Conservation (phyloP, 2,888 invertebrate species). For the Carabus problematicus region DNA sequence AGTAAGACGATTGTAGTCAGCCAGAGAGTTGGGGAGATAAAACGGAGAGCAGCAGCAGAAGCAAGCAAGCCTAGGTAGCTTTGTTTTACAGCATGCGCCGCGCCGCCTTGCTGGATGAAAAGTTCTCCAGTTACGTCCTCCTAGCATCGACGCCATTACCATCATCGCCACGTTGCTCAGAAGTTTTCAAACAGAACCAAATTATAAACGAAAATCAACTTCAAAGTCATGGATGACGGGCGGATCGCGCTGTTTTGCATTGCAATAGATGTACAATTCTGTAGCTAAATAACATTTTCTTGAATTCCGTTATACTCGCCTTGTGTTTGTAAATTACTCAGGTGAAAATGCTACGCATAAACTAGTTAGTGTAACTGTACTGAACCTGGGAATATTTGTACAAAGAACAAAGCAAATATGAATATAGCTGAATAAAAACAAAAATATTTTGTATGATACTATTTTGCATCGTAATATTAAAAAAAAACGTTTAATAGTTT, state of each 20-base stretch:
- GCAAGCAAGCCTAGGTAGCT: slow-evolving; percentile 15
- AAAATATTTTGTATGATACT: too few relatives aligned
- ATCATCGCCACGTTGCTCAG: neutral
- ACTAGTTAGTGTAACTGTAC: too few relatives aligned
- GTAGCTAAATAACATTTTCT: slow-evolving; percentile 9
- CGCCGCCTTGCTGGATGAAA: slow-evolving; percentile 46
- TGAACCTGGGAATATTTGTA: too few relatives aligned
- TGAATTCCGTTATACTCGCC: neutral
- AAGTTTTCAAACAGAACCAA: slow-evolving; percentile 54
- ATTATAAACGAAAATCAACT: slow-evolving; percentile 55
- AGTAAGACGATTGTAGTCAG: too few relatives aligned
- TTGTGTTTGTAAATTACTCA: too few relatives aligned
- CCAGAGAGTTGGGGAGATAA: neutral
- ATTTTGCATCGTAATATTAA: too few relatives aligned
- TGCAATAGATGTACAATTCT: neutral
- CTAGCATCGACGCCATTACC: too few relatives aligned
- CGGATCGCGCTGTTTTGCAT: neutral
- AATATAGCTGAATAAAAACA: too few relatives aligned
- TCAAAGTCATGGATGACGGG: slow-evolving; percentile 49
- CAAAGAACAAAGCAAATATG: too few relatives aligned
- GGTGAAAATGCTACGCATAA: too few relatives aligned
- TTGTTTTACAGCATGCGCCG: slow-evolving; percentile 40
- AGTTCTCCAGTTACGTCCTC: slow-evolving; percentile 30
- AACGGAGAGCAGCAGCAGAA: neutral
- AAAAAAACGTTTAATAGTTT: too few relatives aligned